phyloP scores from a whole-genome alignment of 1,140 invertebrate genomes.

The Caenorhabditis tropicalis region DNA sequence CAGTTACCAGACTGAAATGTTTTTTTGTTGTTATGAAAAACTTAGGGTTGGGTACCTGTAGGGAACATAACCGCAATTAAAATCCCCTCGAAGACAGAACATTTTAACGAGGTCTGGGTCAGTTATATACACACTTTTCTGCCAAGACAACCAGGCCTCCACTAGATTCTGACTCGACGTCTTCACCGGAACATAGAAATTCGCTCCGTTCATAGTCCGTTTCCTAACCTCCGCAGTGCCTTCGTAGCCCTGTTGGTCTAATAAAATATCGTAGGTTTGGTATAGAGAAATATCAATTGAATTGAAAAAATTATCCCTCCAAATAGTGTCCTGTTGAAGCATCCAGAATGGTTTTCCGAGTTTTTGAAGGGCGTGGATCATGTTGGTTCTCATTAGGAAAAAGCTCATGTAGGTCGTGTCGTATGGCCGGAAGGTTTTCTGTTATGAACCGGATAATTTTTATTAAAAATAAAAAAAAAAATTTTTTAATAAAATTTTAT shows the following conservation, averaged over 20 bases:
- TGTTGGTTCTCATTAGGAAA: constrained; percentile 60
- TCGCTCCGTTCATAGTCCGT: constrained; percentile 60
- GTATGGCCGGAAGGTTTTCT: constrained; percentile 57
- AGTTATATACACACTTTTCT: constrained; percentile 59
- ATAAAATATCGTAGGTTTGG: constrained; percentile 50
- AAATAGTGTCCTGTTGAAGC: constrained; percentile 61
- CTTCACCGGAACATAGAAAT: constrained; percentile 54
- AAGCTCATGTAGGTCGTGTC: constrained; percentile 62
- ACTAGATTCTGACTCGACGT: constrained; percentile 15
- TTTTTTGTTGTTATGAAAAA: background rate
- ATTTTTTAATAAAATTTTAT: too few species aligned
- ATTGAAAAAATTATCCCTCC: constrained; percentile 53
- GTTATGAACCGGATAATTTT: too few species aligned
- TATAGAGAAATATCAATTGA: background rate
- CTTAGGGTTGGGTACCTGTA: constrained; percentile 36
- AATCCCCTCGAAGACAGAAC: constrained; percentile 55
- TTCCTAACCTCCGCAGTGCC: constrained; percentile 29
- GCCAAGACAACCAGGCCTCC: constrained; percentile 56
- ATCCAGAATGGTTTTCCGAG: constrained; percentile 59
- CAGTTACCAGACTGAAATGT: constrained; percentile 55
- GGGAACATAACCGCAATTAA: constrained; percentile 53
- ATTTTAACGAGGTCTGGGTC: constrained; percentile 62
- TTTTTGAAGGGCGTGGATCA: constrained; percentile 56
- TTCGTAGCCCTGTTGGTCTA: constrained; percentile 59
- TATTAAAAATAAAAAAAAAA: too few species aligned